Conservation (phyloP, 2,888 invertebrate genomes). For the Antitype chi region DNA sequence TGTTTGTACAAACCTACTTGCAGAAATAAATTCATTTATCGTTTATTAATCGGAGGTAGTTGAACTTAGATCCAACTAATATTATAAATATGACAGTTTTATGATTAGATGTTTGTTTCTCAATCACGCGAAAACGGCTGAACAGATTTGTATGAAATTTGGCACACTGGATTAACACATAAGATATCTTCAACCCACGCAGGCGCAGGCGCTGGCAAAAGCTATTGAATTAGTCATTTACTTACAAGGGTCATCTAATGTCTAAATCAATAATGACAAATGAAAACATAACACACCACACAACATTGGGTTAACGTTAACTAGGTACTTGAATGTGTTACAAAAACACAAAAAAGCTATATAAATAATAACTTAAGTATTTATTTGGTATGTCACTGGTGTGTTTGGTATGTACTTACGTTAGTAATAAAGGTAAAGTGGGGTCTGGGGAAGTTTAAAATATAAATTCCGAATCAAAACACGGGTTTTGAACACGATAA, state of each 20-base stretch:
- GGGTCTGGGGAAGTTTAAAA: not conserved
- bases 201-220: no score
- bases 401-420: not conserved
- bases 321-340: slow-evolving; percentile 2
- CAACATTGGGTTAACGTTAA: not conserved
- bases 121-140: no score
- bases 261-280: slow-evolving; percentile 4
- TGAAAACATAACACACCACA: not conserved
- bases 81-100: no score
- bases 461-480: not conserved
- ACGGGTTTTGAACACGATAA: not conserved
- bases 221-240: not conserved
- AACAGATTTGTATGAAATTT: no score
- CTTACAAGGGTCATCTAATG: not conserved
- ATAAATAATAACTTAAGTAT: not conserved
- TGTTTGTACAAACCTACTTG: not conserved
- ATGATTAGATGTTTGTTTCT: no score
- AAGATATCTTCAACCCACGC: no score
- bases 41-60: not conserved
- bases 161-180: no score
- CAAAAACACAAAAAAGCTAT: not conserved
- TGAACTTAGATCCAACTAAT: slow-evolving; percentile 23
- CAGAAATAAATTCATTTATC: not conserved
- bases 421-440: not conserved
- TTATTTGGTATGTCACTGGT: not conserved